Evolutionary conservation across 1,140 invertebrate genomes (phyloP), one percentile per base, ranked within the genome.

Genomic region (Drosophila repletoides): DNA sequence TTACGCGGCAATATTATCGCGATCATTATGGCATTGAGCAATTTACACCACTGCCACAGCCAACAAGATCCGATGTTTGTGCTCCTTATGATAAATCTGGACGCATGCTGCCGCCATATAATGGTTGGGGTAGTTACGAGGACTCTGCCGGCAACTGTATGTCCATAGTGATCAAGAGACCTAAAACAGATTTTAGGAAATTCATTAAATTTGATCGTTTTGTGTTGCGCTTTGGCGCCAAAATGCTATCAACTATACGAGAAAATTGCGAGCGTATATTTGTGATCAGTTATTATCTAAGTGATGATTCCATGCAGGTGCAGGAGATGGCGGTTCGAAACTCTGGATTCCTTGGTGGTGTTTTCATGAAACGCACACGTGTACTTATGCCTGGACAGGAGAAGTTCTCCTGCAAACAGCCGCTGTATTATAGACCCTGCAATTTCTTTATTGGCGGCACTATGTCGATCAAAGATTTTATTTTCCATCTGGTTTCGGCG

Each of bases 61-160:
- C 76, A 1, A 72, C 80, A 3, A 84, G 91, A 43, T 91, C 90
- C 2, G 72, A 91, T 29, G 79, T 90, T 31, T 61, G 87, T 38
- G 5, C 59, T 3, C 67, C 67, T 0, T 43, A 71, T 1, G 89
- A 79, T 24, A 53, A 86, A 2, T 72, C 88, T 0, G 91, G 93
- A 24, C 91, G 91, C 14, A 89, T 93, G 51, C 76, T 96, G 12
- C 96, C 97, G 2, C 96, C 96, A 0, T 97, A 96, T 92, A 97
- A 97, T 88, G 96, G 96, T 3, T 97, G 94, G 90, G 97, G 97
- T 2, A 93, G 93, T 0, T 94, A 95, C 69, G 96, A 97, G 70
- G 97, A 98, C 90, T 97, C 96, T 0, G 93, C 96, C 7, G 94
- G 94, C 63, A 97, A 97, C 83, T 97, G 96, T 87, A 91, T 94